Evolutionary conservation across 2,888 invertebrate genomes (phyloP).

Genomic region (Odontomyia ornata): DNA sequence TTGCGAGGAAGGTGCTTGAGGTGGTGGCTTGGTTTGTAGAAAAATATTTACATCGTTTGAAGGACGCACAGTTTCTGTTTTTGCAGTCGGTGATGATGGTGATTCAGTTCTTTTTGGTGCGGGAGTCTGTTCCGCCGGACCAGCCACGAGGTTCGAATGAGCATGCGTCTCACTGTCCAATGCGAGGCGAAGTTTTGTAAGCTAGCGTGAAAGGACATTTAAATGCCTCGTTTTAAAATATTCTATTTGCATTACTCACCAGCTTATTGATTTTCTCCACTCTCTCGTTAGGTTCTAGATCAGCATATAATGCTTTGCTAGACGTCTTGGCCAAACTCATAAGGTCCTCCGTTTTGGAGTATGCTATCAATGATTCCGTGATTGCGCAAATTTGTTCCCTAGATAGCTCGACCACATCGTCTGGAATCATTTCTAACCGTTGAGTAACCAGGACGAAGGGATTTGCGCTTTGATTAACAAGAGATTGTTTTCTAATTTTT

Average conservation of each 20-base stretch:
- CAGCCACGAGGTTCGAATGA: conserved; percentile 64
- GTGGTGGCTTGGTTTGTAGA: conserved; percentile 50
- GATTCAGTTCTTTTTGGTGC: conserved; percentile 46
- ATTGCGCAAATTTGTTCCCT: conserved; percentile 59
- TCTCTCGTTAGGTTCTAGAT: conserved; percentile 74
- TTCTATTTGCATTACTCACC: conserved; percentile 67
- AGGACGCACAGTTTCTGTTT: conserved; percentile 29
- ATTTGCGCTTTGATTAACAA: conserved; percentile 67
- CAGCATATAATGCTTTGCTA: conserved; percentile 81
- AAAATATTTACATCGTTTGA: conserved; percentile 46
- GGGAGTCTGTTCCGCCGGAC: conserved; percentile 62
- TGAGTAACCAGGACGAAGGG: conserved; percentile 66
- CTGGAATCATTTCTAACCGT: conserved; percentile 58
- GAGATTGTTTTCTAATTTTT: conserved; percentile 69
- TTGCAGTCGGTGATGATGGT: conserved; percentile 43
- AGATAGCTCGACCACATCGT: conserved; percentile 55
- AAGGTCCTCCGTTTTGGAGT: conserved; percentile 74
- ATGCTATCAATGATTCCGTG: conserved; percentile 59
- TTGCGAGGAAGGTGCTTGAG: not conserved
- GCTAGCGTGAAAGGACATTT: conserved; percentile 69
- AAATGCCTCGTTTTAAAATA: not conserved
- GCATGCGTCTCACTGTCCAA: conserved; percentile 76
- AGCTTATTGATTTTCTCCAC: conserved; percentile 84
- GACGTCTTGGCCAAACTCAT: conserved; percentile 90
- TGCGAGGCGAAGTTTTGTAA: conserved; percentile 77